Base-by-base conservation (phyloP, 2,888 invertebrate species). In the Priocnemis perturbator region DNA sequence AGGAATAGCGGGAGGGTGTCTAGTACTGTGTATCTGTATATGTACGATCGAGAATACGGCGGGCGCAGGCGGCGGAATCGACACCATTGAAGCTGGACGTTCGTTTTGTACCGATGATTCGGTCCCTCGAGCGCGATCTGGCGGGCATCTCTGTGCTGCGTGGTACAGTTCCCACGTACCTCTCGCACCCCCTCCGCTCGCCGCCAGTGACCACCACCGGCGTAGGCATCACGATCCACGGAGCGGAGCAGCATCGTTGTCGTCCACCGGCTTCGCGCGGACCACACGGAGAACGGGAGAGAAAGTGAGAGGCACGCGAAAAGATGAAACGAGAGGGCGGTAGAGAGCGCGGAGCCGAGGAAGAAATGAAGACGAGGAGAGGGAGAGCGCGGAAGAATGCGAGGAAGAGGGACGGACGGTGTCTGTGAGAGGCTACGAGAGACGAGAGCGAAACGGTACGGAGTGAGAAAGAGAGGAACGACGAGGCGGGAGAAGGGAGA, bases 141-240 rank as follows among this genome's bases (percentile, higher is more conserved):
- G 56, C 65, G 65, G 26, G 66, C 67, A 56, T 69, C 62, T 60
- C 69, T 63, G 66, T 17, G 72, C 37, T 70, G 77, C 81, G 81
- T 85, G 85, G 83, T 83, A 85, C 82, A 84, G 84, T 85, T 85
- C 86, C 85, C 85, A 85, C 85, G 85, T 83, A 82, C 79, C 81
- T 83, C 82, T 83, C 80, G 82, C 73, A 69, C 60, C 30, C 44
- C 70, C 63, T 64, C 52, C 21, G 66, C 60, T 44, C 48, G 30
- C 55, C 60, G 30, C 37, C 50, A 55, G 48, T 48, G 53, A 14
- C 66, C 60, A 61, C 58, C 69, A 44, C 58, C 57, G n/a, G n/a
- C n/a, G 19, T 45, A 37, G 30, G 37, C 58, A 20, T 58, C 58
- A 5, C 56, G 17, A 20, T 30, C 56, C 30, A 26, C n/a, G n/a